These are phyloP conservation scores for Typhlichthys subterraneus DNA, from an alignment of 2,797 vertebrate genomes.

Conservation along the genomic window DNA sequence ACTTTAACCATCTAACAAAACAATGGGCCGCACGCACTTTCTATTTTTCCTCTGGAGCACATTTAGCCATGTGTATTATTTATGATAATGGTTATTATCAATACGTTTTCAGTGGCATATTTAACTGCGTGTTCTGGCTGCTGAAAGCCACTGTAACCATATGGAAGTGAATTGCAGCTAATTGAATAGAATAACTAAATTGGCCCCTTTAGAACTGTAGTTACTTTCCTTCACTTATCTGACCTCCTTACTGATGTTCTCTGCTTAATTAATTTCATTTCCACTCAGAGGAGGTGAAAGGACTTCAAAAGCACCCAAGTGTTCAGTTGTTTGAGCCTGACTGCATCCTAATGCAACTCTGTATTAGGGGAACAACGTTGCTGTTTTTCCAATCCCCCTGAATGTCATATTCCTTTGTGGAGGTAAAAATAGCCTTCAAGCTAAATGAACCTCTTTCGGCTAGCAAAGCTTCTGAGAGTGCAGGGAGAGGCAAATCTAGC, in stretches of 20 bases:
- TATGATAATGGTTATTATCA: too few species aligned
- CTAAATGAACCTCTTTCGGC: slow-evolving; percentile 46
- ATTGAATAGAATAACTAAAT: slow-evolving; percentile 56
- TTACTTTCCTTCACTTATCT: slow-evolving; percentile 38
- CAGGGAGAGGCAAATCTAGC: slow-evolving; percentile 41
- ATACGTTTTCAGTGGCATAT: neutral
- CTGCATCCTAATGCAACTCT: slow-evolving; percentile 65
- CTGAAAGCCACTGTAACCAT: slow-evolving; percentile 48
- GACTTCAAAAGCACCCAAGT: slow-evolving; percentile 69
- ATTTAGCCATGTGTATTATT: too few species aligned
- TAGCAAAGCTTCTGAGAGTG: slow-evolving; percentile 46
- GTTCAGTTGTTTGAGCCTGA: slow-evolving; percentile 66
- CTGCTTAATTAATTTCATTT: slow-evolving; percentile 63
- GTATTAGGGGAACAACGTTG: slow-evolving; percentile 62
- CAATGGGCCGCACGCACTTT: too few species aligned
- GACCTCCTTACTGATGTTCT: slow-evolving; percentile 55
- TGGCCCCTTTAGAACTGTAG: slow-evolving; percentile 23
- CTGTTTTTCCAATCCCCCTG: slow-evolving; percentile 54
- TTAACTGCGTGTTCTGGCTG: slow-evolving; percentile 8
- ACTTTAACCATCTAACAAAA: too few species aligned
- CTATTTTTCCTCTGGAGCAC: too few species aligned
- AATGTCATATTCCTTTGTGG: slow-evolving; percentile 48
- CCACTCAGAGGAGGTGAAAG: slow-evolving; percentile 69
- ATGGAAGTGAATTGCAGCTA: slow-evolving; percentile 57
- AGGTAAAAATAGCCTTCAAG: slow-evolving; percentile 55